Evolutionary conservation across 2,888 invertebrate species (phyloP), one percentile per base, ranked within the genome.

Genomic region (Machimus atricapillus): DNA sequence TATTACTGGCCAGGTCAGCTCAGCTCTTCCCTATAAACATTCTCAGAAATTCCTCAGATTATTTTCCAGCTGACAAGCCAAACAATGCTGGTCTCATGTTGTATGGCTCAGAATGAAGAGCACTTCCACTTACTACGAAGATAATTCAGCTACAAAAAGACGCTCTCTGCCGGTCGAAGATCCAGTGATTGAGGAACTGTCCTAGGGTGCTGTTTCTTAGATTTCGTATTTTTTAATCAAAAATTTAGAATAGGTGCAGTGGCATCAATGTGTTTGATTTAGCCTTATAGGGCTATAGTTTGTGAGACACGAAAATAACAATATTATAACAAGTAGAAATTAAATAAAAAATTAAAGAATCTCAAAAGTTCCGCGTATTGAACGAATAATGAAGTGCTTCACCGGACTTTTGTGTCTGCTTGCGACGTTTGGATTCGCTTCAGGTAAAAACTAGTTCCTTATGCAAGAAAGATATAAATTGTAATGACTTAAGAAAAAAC

Each of bases 11-110:
- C 43, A 78, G 40, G 78, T 78, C 78, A 78, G 78, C 40, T 77
- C 43, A 78, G 78, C 43, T 81, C 78, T 78, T 81, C 81, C 27
- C 56, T 56, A 5, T 31, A 34, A 81, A 81, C 52, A 56, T 78
- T 31, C 23, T 81, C 7, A 34, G 52, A 52, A 16, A 56, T 52
- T 56, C 31, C 23, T 52, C 31, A 16, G 27, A 56, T 52, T 34
- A 56, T 81, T 56, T 81, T 27, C 16, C 31, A 79, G 56, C 56
- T 81, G 81, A 81, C 81, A 27, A 81, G 56, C 79, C 19, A 66
- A 66, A 66, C 66, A 58, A 23, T 31, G 31, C 23, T 77, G 16
- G 77, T 76, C 19, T 40, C 43, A 40, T 37, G 43, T 37, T 6
- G 9, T 7, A 7, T 34, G 43, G 19, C 7, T 79, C 52, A 79